These are phyloP conservation scores for Hymenopus coronatus DNA, from an alignment of 2,888 invertebrate genomes.

Conservation along the genomic window DNA sequence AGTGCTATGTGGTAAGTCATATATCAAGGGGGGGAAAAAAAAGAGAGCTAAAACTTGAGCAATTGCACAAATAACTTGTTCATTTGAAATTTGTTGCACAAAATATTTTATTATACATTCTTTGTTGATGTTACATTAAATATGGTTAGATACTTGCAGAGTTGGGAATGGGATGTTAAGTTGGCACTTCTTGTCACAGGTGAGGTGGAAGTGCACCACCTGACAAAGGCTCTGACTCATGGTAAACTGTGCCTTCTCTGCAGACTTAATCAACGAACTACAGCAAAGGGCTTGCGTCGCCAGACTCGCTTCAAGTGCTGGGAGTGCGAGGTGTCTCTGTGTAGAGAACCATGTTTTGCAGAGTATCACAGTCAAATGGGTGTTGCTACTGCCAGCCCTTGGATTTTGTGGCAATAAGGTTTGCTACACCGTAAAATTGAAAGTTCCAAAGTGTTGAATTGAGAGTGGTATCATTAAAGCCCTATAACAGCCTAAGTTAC, in stretches of 20 bases:
- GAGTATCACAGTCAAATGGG: slow-evolving; percentile 42
- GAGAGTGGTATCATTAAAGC: too few species aligned
- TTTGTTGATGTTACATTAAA: too few species aligned
- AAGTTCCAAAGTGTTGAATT: background rate
- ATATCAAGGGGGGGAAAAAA: too few species aligned
- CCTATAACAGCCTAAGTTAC: too few species aligned
- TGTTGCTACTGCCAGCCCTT: background rate
- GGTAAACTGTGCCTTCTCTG: slow-evolving; percentile 50
- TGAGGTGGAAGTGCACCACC: slow-evolving; percentile 44
- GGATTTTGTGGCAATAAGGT: background rate
- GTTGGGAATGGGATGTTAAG: background rate
- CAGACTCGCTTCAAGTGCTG: slow-evolving; percentile 51
- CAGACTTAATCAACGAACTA: slow-evolving; percentile 48
- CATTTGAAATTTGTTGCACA: background rate
- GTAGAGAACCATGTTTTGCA: slow-evolving; percentile 48
- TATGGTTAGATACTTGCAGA: too few species aligned
- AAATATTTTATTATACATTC: background rate
- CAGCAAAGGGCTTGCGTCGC: slow-evolving; percentile 47
- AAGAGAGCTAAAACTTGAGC: too few species aligned
- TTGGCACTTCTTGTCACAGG: background rate
- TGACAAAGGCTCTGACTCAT: slow-evolving; percentile 50
- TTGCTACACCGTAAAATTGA: background rate
- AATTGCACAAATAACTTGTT: too few species aligned
- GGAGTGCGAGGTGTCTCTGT: slow-evolving; percentile 49
- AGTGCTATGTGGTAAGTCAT: too few species aligned